A percentile compares a stretch with the other conserved stretches of the same genome.
phyloP scores from a whole-genome alignment of 2,888 invertebrate species.

The Ethmia dodecea region DNA sequence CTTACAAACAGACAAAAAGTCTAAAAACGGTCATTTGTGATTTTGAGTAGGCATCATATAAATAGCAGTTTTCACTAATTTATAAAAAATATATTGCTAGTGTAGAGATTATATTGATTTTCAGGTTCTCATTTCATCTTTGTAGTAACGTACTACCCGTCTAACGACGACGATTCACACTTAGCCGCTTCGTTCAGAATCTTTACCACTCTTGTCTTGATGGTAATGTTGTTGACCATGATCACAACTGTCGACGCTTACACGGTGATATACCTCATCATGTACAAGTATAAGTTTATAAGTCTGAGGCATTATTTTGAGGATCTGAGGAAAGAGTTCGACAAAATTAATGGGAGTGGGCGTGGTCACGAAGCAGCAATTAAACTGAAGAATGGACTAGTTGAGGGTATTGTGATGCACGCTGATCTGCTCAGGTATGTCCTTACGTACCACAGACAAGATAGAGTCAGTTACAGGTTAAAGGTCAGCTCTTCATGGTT shows the following conservation, averaged over 20 bases:
- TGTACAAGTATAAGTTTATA: slow-evolving; percentile 64
- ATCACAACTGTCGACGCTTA: slow-evolving; percentile 49
- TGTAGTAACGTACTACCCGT: slow-evolving; percentile 58
- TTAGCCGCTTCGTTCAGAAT: slow-evolving; percentile 37
- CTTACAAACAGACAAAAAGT: too few species aligned
- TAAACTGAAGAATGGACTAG: slow-evolving; percentile 38
- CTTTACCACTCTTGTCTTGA: slow-evolving; percentile 38
- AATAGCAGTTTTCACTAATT: too few species aligned
- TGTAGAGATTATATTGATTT: too few species aligned
- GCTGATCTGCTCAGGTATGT: slow-evolving; percentile 47
- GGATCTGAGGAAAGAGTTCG: slow-evolving; percentile 37
- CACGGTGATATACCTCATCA: slow-evolving; percentile 50
- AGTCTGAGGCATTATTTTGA: slow-evolving; percentile 54
- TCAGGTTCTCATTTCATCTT: slow-evolving; percentile 57
- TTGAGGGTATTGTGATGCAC: slow-evolving; percentile 61
- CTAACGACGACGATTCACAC: slow-evolving; percentile 40
- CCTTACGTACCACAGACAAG: too few species aligned
- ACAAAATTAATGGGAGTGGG: slow-evolving; percentile 27
- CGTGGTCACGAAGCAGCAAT: slow-evolving; percentile 33
- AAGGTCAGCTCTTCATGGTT: too few species aligned
- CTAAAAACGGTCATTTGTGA: too few species aligned
- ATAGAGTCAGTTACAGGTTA: too few species aligned
- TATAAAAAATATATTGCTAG: too few species aligned
- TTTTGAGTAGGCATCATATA: too few species aligned
- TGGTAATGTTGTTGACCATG: slow-evolving; percentile 50